A percentile compares a stretch with the other conserved stretches of the same genome.
phyloP scores from a whole-genome alignment of 2,888 invertebrate genomes.

The Liopterus haemorrhoidalis region DNA sequence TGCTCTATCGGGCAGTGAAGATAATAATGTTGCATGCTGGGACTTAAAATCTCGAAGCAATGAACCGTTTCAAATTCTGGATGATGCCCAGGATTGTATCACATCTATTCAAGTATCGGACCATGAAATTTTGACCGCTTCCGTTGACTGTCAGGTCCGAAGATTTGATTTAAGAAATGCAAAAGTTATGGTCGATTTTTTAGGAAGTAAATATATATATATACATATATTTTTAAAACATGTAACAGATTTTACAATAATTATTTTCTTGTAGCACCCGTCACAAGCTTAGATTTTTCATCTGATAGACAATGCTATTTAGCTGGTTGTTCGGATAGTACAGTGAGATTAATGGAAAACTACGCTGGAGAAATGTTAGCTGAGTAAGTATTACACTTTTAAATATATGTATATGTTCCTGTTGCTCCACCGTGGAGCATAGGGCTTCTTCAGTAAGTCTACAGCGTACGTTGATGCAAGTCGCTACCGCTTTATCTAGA shows the following conservation, averaged over 20 bases:
- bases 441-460: too few relatives aligned
- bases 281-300: constrained; percentile 79
- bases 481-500: too few relatives aligned
- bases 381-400: constrained; percentile 46
- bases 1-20: constrained; percentile 87
- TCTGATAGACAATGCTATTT: constrained; percentile 90
- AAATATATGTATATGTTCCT: not conserved
- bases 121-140: constrained; percentile 84
- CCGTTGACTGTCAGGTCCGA: constrained; percentile 81
- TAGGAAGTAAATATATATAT: constrained; percentile 57
- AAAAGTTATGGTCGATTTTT: constrained; percentile 72
- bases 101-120: constrained; percentile 74
- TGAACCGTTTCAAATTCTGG: constrained; percentile 73
- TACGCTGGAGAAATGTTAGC: constrained; percentile 69
- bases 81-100: constrained; percentile 91
- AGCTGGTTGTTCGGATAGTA: constrained; percentile 75
- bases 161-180: constrained; percentile 89
- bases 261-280: constrained; percentile 51
- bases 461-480: too few relatives aligned
- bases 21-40: constrained; percentile 90
- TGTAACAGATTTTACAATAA: constrained; percentile 3
- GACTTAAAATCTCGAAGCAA: constrained; percentile 66
- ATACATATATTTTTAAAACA: constrained; percentile 6
- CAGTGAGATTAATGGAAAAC: constrained; percentile 83
- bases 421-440: too few relatives aligned